Percentiles rank a stretch among this genome's conserved stretches.
These are phyloP conservation scores for Anhinga rufa DNA, from an alignment of 2,113 vertebrate species.

Conservation along the genomic window DNA sequence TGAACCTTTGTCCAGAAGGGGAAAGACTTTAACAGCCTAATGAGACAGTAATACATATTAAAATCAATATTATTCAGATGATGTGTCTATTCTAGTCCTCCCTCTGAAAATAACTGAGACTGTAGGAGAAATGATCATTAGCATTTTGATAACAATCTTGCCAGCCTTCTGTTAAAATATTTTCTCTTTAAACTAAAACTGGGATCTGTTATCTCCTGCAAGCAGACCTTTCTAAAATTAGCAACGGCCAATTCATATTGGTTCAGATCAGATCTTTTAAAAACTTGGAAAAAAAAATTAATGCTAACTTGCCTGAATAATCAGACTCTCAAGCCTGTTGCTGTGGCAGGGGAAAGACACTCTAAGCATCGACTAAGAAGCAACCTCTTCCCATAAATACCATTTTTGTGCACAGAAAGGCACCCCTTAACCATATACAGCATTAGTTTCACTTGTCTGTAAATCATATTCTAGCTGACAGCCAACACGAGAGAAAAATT, in stretches of 20 bases:
- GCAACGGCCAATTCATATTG: not conserved
- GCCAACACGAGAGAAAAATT: not conserved
- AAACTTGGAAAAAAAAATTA: not conserved
- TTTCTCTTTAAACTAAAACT: conserved; percentile 29
- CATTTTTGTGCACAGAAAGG: not conserved
- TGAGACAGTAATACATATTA: conserved; percentile 48
- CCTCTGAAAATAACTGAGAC: conserved; percentile 49
- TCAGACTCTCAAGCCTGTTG: conserved; percentile 4
- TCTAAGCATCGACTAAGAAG: not conserved
- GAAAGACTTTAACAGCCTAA: conserved; percentile 38
- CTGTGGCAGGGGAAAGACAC: not conserved
- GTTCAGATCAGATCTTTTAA: not conserved
- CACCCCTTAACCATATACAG: not conserved
- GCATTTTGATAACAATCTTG: conserved; percentile 58
- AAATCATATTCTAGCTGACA: conserved; percentile 23
- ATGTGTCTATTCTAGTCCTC: conserved; percentile 36
- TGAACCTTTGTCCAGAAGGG: conserved; percentile 36
- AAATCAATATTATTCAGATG: conserved; percentile 52
- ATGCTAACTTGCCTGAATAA: not conserved
- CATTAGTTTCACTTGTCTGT: not conserved
- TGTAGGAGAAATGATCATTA: conserved; percentile 33
- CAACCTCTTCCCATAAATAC: not conserved
- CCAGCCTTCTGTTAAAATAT: conserved; percentile 38
- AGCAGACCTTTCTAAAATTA: conserved; percentile 47
- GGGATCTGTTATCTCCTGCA: conserved; percentile 29